Conservation (phyloP, 2,797 vertebrate genomes). For the Danio albolineatus region DNA sequence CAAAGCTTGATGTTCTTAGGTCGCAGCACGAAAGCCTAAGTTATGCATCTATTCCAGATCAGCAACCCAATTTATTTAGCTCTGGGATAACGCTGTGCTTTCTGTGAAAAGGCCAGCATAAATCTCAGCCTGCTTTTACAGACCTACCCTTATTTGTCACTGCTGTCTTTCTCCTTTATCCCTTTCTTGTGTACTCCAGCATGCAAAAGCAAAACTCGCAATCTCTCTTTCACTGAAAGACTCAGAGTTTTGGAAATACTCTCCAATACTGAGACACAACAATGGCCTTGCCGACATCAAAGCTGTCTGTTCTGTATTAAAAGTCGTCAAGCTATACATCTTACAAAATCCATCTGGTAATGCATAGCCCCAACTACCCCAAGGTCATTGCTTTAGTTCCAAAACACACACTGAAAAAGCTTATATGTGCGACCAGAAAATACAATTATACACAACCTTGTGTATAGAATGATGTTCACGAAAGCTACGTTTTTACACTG, state of each 20-base stretch:
- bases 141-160: slow-evolving; percentile 55
- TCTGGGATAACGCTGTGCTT: slow-evolving; percentile 59
- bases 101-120: slow-evolving; percentile 61
- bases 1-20: slow-evolving; percentile 45
- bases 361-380: neutral
- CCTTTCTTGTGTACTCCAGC: slow-evolving; percentile 29
- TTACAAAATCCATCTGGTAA: neutral
- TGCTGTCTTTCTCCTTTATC: slow-evolving; percentile 39
- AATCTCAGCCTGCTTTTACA: slow-evolving; percentile 65
- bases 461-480: neutral
- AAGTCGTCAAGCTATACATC: slow-evolving; percentile 1
- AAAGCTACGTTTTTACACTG: neutral
- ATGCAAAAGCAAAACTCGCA: slow-evolving; percentile 19
- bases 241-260: slow-evolving; percentile 30
- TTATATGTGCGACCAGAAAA: neutral
- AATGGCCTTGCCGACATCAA: neutral
- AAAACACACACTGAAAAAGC: neutral
- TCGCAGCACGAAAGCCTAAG: slow-evolving; percentile 53
- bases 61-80: slow-evolving; percentile 61
- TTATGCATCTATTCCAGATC: slow-evolving; percentile 60
- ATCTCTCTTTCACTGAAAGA: neutral
- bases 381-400: slow-evolving; percentile 25
- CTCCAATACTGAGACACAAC: slow-evolving; percentile 17
- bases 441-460: neutral
- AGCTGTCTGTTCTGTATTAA: neutral